Percentiles rank a stretch among this genome's conserved stretches.
These are phyloP conservation scores for Agelaius tricolor DNA, from an alignment of 2,113 vertebrate genomes.

Conservation along the genomic window DNA sequence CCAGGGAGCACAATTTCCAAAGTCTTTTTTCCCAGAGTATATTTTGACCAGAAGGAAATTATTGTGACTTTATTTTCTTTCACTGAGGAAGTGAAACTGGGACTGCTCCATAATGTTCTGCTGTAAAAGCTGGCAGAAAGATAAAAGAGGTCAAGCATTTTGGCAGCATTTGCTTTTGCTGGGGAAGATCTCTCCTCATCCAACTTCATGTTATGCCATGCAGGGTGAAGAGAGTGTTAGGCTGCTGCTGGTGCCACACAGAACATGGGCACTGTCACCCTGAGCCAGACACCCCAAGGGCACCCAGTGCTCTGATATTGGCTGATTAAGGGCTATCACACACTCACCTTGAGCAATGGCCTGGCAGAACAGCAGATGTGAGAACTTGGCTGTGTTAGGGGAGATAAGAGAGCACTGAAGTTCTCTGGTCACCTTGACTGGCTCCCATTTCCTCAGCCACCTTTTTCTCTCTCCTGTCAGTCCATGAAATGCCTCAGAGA, in stretches of 20 bases:
- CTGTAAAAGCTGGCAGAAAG: neutral
- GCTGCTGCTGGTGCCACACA: neutral
- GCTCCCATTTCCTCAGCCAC: neutral
- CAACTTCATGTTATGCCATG: accelerated
- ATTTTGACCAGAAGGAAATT: neutral
- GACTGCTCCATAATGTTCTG: neutral
- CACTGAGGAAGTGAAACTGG: neutral
- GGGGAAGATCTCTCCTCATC: neutral
- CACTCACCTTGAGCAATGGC: neutral
- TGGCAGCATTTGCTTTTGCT: neutral
- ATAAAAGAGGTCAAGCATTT: neutral
- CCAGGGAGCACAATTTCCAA: neutral
- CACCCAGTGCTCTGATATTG: neutral
- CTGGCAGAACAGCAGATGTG: neutral
- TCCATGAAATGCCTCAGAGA: neutral
- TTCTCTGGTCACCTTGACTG: neutral
- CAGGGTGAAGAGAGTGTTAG: neutral
- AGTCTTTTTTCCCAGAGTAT: neutral
- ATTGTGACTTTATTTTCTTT: neutral
- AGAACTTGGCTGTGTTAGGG: neutral
- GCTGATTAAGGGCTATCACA: neutral
- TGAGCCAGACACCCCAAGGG: neutral
- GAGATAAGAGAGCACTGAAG: neutral
- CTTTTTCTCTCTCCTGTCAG: neutral
- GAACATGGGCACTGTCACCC: neutral